Evolutionary conservation across 2,113 vertebrate species (phyloP).

Genomic region (Tichodroma muraria): DNA sequence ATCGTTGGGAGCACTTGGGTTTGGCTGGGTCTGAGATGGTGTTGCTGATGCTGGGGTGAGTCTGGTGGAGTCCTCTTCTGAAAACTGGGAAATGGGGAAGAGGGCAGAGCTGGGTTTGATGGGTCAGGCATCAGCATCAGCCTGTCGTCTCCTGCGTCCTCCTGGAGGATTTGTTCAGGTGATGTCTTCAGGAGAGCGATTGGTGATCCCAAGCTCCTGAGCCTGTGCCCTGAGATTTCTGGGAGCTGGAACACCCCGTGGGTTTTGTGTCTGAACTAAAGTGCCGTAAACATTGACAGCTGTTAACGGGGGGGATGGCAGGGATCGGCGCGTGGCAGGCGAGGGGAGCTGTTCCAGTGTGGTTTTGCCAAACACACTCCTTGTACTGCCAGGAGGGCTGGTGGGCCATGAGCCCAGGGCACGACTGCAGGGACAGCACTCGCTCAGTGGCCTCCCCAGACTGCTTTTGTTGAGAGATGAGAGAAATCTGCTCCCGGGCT

Average conservation of each 20-base stretch:
- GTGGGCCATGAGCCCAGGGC: neutral
- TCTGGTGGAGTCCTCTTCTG: neutral
- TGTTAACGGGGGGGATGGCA: neutral
- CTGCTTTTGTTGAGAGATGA: neutral
- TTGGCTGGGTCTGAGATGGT: neutral
- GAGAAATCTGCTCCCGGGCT: neutral
- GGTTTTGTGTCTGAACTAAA: neutral
- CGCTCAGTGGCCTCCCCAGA: accelerated
- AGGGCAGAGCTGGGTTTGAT: neutral
- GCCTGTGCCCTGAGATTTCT: neutral
- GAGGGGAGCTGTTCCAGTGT: neutral
- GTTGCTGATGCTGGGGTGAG: neutral
- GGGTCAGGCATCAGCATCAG: neutral
- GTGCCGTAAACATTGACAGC: neutral
- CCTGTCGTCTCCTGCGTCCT: neutral
- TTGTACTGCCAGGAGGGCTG: neutral
- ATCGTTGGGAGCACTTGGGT: accelerated
- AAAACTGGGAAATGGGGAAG: neutral
- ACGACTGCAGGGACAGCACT: neutral
- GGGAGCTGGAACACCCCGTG: neutral
- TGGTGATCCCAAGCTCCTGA: neutral
- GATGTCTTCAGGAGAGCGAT: accelerated
- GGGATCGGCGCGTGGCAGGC: neutral
- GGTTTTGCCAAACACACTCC: neutral
- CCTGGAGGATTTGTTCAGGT: neutral